Conservation (phyloP, 2,888 invertebrate species). For the Hypolimnas misippus region DNA sequence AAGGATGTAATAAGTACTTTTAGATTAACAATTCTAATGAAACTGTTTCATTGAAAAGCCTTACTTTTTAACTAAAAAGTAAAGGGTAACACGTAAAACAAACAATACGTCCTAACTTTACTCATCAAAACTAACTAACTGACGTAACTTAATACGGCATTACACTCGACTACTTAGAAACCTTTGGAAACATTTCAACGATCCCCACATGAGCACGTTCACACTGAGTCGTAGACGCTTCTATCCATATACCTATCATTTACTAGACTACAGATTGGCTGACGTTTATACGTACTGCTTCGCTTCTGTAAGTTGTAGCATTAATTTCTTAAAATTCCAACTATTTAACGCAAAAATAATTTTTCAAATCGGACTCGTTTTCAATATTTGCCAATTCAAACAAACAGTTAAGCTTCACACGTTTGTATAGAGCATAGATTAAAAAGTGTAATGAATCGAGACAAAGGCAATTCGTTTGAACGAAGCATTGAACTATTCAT, state of each 20-base stretch:
- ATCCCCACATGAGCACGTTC: slow-evolving; percentile 13
- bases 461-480: slow-evolving; percentile 15
- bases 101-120: slow-evolving; percentile 7
- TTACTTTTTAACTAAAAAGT: too few species aligned
- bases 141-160: slow-evolving; percentile 31
- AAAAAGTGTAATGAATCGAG: slow-evolving; percentile 26
- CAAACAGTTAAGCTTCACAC: too few species aligned
- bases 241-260: background rate
- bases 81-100: background rate
- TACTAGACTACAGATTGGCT: too few species aligned
- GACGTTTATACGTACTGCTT: too few species aligned
- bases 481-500: slow-evolving; percentile 2
- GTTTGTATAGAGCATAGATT: background rate
- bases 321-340: too few species aligned
- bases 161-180: slow-evolving; percentile 34
- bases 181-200: slow-evolving; percentile 32
- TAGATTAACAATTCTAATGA: background rate
- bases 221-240: background rate
- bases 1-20: background rate
- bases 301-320: too few species aligned
- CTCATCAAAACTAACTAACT: slow-evolving; percentile 20
- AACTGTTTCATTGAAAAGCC: too few species aligned
- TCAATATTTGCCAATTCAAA: too few species aligned
- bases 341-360: too few species aligned
- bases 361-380: too few species aligned